A percentile compares a stretch with the other conserved stretches of the same genome.
These are phyloP conservation scores for Agelastica alni DNA, from an alignment of 2,888 invertebrate genomes.

Conservation along the genomic window DNA sequence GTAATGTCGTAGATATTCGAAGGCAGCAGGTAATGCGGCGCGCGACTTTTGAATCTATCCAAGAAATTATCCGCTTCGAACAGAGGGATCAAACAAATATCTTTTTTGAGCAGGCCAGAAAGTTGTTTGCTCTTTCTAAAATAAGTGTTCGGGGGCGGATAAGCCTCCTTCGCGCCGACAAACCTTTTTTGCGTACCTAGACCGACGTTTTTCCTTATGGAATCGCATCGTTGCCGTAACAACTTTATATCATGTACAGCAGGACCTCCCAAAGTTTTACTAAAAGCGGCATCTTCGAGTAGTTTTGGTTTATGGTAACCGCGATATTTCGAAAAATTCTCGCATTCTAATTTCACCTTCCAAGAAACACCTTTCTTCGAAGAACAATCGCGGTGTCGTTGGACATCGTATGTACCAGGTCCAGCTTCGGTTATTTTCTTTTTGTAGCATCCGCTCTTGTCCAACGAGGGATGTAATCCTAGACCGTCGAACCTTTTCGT, in stretches of 20 bases:
- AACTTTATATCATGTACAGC: slow-evolving; percentile 36
- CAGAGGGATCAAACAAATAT: slow-evolving; percentile 41
- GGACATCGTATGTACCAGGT: slow-evolving; percentile 37
- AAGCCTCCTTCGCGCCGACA: not conserved
- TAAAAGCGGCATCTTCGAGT: slow-evolving; percentile 33
- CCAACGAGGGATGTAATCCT: slow-evolving; percentile 41
- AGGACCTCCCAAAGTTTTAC: slow-evolving; percentile 38
- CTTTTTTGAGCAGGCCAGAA: slow-evolving; percentile 19
- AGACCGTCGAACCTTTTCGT: slow-evolving; percentile 37
- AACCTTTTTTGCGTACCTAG: slow-evolving; percentile 35
- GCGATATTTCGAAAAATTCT: slow-evolving; percentile 39
- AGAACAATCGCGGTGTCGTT: slow-evolving; percentile 27
- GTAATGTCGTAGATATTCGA: slow-evolving; percentile 46
- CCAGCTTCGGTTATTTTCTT: slow-evolving; percentile 36
- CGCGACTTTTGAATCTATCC: slow-evolving; percentile 44
- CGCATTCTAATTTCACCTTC: slow-evolving; percentile 36
- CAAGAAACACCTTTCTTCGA: slow-evolving; percentile 34
- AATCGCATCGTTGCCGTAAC: slow-evolving; percentile 20
- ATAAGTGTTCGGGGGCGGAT: not conserved
- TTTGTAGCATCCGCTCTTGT: slow-evolving; percentile 38
- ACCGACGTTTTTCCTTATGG: slow-evolving; percentile 29
- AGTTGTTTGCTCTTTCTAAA: not conserved
- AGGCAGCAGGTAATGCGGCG: slow-evolving; percentile 41
- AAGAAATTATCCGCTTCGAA: slow-evolving; percentile 51
- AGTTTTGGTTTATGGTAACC: slow-evolving; percentile 36